Evolutionary conservation across 2,113 vertebrate genomes (phyloP), one percentile per base, ranked within the genome.

Genomic region (Malaclemys terrapin): DNA sequence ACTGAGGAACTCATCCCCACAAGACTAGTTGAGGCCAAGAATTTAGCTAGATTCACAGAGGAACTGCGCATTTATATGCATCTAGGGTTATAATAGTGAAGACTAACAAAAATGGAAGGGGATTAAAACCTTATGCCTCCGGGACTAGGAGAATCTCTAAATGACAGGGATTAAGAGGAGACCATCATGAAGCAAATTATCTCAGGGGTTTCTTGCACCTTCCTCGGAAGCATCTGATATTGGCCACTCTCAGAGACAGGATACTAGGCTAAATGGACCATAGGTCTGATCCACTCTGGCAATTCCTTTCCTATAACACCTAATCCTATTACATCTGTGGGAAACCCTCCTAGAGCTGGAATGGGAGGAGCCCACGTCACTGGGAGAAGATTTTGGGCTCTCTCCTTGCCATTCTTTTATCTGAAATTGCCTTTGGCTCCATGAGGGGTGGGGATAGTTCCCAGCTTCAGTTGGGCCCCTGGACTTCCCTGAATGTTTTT

Each of bases 111-210:
- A 95, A 96, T 85, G 85, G 93, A 97, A 94, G 80, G 53, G 53
- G 20, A 22, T 54, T 54, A 54, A 95, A 95, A 93, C 72, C 52
- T 92, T 62, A 56, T 92, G 90, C 75, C 59, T 96, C 89, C 57
- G 90, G 90, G 94, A 87, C 88, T 95, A 93, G 94, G 91, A 95
- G 93, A 93, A 95, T 92, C 83, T 96, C 94, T 97, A 96, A 95
- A 93, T 91, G 96, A 91, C 93, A 91, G 87, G 80, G 89, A 96
- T 89, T 96, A 0, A 0, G 57, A 93, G 90, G 89, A 96, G 89
- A 91, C 94, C 81, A 0, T 88, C 65, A 78, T 81, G 89, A 95
- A 97, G 97, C 84, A 95, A 95, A 92, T 96, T 96, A 96, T 96
- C 94, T 93, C 65, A 38, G n/a, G 65, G n/a, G 19, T 22, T 10